Conservation (phyloP, 2,888 invertebrate species). For the Drosophila histrio region DNA sequence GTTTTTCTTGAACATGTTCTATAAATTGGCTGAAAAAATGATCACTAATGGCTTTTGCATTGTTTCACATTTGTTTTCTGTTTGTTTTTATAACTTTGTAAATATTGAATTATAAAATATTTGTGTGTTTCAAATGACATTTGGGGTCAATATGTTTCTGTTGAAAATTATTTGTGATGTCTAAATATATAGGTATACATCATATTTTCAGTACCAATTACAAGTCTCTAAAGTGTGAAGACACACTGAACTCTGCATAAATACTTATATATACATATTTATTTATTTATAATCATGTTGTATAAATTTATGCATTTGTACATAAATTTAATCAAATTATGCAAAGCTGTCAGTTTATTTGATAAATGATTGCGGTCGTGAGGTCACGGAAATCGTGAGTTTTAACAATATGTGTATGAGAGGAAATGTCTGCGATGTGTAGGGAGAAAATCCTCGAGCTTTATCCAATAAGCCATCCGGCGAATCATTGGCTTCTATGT, state of each 20-base stretch:
- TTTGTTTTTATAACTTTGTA: background rate
- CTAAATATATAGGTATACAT: too few relatives aligned
- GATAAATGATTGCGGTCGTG: conserved; percentile 11
- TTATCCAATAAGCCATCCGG: conserved; percentile 5
- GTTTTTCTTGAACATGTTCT: background rate
- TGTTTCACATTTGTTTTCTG: background rate
- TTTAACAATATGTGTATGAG: background rate
- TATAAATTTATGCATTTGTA: background rate
- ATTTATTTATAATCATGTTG: background rate
- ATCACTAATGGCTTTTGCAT: background rate
- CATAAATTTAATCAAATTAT: conserved; percentile 28
- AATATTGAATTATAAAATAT: background rate
- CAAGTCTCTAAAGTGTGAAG: too few relatives aligned
- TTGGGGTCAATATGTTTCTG: background rate
- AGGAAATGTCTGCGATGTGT: background rate
- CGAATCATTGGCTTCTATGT: conserved; percentile 7
- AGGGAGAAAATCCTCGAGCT: background rate
- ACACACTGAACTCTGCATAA: background rate
- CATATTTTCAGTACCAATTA: too few relatives aligned
- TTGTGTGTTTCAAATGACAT: background rate
- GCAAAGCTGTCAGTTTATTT: conserved; percentile 27
- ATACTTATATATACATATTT: background rate
- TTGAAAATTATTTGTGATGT: background rate
- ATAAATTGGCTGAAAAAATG: background rate
- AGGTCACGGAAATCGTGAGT: conserved; percentile 6